Evolutionary conservation across 2,888 invertebrate species (phyloP).

Genomic region (Amblyteles armatorius): DNA sequence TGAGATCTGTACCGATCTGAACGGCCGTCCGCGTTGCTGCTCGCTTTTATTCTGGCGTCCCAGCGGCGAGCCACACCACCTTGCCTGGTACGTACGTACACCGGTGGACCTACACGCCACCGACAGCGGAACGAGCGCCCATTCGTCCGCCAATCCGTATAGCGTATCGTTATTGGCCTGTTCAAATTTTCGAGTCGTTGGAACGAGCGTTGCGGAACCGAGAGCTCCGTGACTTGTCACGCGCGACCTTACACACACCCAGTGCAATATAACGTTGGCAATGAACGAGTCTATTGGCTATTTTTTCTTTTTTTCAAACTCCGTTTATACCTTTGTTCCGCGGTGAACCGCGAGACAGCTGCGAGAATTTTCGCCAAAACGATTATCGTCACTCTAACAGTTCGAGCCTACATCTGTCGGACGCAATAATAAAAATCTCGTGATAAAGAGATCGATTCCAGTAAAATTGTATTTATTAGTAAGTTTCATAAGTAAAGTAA

Average conservation of each 20-base stretch:
- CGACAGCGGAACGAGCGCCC: background rate
- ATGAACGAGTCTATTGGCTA: constrained; percentile 29
- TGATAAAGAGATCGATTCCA: background rate
- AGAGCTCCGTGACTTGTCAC: constrained; percentile 41
- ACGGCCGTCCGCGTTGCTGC: constrained; percentile 72
- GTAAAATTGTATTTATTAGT: background rate
- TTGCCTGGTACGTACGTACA: constrained; percentile 53
- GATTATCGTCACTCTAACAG: constrained; percentile 17
- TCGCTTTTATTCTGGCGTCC: constrained; percentile 77
- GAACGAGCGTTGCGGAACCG: constrained; percentile 35
- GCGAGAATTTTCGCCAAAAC: constrained; percentile 9
- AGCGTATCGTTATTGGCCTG: constrained; percentile 55
- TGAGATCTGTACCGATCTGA: constrained; percentile 72
- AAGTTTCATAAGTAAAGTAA: too few species aligned
- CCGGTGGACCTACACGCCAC: constrained; percentile 13
- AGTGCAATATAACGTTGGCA: background rate
- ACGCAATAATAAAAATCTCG: background rate
- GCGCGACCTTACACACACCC: constrained; percentile 40
- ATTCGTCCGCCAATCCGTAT: constrained; percentile 58
- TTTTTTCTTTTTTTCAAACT: constrained; percentile 5
- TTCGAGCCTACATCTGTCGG: background rate
- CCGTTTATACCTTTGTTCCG: constrained; percentile 34
- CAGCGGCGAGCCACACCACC: constrained; percentile 66
- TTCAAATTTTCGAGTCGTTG: constrained; percentile 68
- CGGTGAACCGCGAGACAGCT: constrained; percentile 17